Evolutionary conservation across 2,113 vertebrate species (phyloP).

Genomic region (Cynocephalus volans): DNA sequence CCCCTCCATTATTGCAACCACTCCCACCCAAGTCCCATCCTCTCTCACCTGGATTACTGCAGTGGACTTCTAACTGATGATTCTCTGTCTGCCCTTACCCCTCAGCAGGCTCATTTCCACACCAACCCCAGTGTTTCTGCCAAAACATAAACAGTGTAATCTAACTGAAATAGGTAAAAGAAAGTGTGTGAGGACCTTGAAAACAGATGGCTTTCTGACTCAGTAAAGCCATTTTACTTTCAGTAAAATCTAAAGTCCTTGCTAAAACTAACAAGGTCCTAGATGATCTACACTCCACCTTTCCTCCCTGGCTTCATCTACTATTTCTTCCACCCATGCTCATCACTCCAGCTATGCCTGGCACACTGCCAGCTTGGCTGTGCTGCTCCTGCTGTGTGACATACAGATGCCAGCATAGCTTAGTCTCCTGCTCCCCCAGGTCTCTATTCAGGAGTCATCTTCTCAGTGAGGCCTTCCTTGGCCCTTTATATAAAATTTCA

Average conservation of each 20-base stretch:
- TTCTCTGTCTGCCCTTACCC: not conserved
- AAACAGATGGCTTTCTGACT: not conserved
- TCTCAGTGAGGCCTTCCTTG: not conserved
- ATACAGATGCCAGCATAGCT: not conserved
- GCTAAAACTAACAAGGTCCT: not conserved
- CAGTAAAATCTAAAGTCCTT: slow-evolving; percentile 2
- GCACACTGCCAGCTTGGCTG: not conserved
- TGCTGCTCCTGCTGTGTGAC: too few species aligned
- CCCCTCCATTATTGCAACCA: not conserved
- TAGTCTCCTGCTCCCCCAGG: not conserved
- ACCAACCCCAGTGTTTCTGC: not conserved
- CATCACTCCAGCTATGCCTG: not conserved
- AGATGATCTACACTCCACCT: not conserved
- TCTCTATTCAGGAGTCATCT: not conserved
- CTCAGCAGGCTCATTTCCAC: not conserved
- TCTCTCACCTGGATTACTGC: not conserved
- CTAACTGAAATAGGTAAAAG: not conserved
- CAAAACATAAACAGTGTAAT: not conserved
- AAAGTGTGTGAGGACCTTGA: not conserved
- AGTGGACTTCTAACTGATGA: not conserved
- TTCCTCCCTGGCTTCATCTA: not conserved
- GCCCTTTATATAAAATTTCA: not conserved
- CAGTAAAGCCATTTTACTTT: not conserved
- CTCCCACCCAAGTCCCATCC: not conserved
- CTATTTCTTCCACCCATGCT: not conserved